Evolutionary conservation across 2,888 invertebrate genomes (phyloP), one percentile per base, ranked within the genome.

Genomic region (Euplagia quadripunctaria): DNA sequence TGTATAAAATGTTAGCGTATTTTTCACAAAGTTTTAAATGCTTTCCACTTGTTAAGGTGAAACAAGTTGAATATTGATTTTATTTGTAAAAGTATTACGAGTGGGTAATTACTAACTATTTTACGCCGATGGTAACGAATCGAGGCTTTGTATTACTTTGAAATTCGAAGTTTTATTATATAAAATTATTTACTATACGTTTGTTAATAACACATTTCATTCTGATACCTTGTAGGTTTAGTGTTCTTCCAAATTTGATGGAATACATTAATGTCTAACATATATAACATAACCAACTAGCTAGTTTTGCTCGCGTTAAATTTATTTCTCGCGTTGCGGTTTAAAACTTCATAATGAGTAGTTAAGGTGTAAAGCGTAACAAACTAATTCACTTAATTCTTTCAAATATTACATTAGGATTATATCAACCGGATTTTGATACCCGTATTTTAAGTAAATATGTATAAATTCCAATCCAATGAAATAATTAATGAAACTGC

Each of bases 401-500:
- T 46, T 6, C 58, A 58, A n/a, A n/a, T 58, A 20, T 58, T n/a
- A 58, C 12, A 20, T 11, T 4, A 58, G 5, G n/a, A n/a, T n/a
- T 20, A 20, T 20, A 20, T 20, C 20, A 58, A 61, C 6, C 20
- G 20, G 58, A 61, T 61, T 20, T 61, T 61, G 58, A 31, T 5
- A 77, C 68, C 73, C 70, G 52, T 73, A 65, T 68, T 76, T 69
- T 61, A 9, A 68, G 70, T 75, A 76, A 76, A 81, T 85, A 1
- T 31, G 2, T 31, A 85, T 85, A 84, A 88, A 89, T 89, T 87
- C 77, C 86, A 91, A 90, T 87, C 86, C 86, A 90, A 91, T 91
- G 81, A 89, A 86, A 86, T 89, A 90, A 91, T 92, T 91, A 90
- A 82, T 80, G 83, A 88, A 90, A 89, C 88, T 85, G 85, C 82